Conservation (phyloP, 2,888 invertebrate species). For the Mycalesis mineus region DNA sequence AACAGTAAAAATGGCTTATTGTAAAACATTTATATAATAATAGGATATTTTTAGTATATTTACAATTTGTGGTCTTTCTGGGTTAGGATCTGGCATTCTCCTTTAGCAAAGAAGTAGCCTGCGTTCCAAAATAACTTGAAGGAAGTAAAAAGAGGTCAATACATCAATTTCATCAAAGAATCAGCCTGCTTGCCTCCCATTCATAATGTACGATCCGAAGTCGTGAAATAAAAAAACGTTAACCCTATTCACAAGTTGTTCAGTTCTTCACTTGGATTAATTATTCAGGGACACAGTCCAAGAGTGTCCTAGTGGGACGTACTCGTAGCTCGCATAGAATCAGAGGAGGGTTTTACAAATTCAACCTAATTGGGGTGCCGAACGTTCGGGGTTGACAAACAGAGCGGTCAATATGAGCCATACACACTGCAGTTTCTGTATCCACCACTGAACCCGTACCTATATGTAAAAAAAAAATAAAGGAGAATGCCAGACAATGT, state of each 20-base stretch:
- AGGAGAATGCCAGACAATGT: no score
- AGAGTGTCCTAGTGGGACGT: slow-evolving; percentile 15
- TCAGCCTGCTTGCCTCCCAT: background rate
- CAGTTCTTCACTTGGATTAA: slow-evolving; percentile 7
- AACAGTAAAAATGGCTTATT: no score
- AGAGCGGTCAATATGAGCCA: slow-evolving; percentile 11
- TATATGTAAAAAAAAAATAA: no score
- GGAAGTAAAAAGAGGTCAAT: no score
- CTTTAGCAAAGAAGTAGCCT: no score
- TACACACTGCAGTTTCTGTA: slow-evolving; percentile 18
- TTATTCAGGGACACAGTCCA: slow-evolving; percentile 12
- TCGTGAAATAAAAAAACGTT: background rate
- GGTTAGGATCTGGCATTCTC: no score
- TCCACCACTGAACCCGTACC: no score
- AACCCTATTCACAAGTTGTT: background rate
- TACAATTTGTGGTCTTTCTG: no score
- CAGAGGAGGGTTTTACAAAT: slow-evolving; percentile 35
- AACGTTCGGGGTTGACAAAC: slow-evolving; percentile 27
- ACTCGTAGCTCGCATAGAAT: slow-evolving; percentile 21
- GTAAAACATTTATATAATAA: no score
- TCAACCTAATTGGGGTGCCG: slow-evolving; percentile 34
- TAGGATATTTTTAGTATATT: no score
- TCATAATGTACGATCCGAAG: background rate
- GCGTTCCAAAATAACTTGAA: no score
- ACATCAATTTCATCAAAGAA: no score